A percentile compares a stretch with the other conserved stretches of the same genome.
These are phyloP conservation scores for Cheilosia impressa DNA, from an alignment of 2,888 invertebrate species.

Conservation along the genomic window DNA sequence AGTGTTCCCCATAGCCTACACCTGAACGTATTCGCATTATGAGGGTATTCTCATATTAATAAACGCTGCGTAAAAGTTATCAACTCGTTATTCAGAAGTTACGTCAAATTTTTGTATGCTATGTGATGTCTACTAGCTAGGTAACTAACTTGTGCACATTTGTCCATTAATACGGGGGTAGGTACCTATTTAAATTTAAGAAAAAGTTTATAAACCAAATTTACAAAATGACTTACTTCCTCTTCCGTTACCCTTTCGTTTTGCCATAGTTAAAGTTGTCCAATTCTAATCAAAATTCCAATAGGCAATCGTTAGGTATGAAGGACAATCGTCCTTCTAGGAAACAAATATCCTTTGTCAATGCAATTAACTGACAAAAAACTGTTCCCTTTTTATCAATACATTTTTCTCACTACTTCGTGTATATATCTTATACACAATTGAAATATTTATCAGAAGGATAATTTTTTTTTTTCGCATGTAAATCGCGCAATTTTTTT, in stretches of 20 bases:
- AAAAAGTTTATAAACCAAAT: background rate
- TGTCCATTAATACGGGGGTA: too few relatives aligned
- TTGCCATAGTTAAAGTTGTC: conserved; percentile 58
- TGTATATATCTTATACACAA: background rate
- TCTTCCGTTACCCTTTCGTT: conserved; percentile 66
- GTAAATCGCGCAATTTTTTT: conserved; percentile 41
- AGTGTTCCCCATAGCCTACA: too few relatives aligned
- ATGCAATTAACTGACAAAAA: conserved; percentile 9
- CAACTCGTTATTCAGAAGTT: too few relatives aligned
- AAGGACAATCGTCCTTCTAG: conserved; percentile 27
- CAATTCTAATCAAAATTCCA: conserved; percentile 54
- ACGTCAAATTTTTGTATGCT: too few relatives aligned
- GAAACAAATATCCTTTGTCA: conserved; percentile 34
- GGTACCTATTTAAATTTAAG: background rate
- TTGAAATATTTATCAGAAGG: conserved; percentile 33
- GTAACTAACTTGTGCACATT: too few relatives aligned
- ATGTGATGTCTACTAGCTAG: too few relatives aligned
- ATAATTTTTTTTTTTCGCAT: conserved; percentile 20
- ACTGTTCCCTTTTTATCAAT: conserved; percentile 14
- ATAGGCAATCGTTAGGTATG: conserved; percentile 17
- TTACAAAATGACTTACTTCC: conserved; percentile 61
- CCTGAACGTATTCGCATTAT: too few relatives aligned
- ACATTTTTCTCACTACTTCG: conserved; percentile 12
- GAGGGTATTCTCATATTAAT: background rate
- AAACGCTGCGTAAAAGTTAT: too few relatives aligned